These are phyloP conservation scores for Romanogobio albipinnatus DNA, from an alignment of 2,113 vertebrate species.

Conservation along the genomic window DNA sequence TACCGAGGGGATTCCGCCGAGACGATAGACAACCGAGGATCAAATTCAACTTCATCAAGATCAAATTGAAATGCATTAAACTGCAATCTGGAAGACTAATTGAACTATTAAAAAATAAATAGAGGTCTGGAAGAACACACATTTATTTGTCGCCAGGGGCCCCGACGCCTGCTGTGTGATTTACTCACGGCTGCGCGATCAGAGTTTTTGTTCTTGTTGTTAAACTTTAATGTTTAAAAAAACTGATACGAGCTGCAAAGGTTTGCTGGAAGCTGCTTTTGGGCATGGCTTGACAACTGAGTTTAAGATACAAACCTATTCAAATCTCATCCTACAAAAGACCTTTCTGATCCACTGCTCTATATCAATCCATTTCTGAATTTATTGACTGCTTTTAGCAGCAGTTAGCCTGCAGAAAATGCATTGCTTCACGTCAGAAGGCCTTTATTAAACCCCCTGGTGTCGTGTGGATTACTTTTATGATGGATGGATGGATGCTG, in stretches of 20 bases:
- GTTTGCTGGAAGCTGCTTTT: background rate
- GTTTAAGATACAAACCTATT: conserved; percentile 14
- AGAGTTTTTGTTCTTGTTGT: background rate
- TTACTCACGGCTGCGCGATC: background rate
- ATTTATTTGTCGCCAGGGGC: background rate
- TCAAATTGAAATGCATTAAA: conserved; percentile 14
- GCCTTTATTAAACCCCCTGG: too few species aligned
- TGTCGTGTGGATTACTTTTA: too few species aligned
- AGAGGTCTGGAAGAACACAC: conserved; percentile 10
- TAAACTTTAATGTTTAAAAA: background rate
- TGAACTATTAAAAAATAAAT: conserved; percentile 23
- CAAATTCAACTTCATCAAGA: conserved; percentile 18
- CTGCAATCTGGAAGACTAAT: conserved; percentile 21
- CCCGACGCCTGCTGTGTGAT: background rate
- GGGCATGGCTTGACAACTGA: background rate
- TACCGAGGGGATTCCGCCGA: background rate
- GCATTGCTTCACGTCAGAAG: too few species aligned
- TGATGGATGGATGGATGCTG: too few species aligned
- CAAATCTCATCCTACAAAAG: background rate
- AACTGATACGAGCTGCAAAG: background rate
- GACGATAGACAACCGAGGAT: background rate
- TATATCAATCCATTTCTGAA: background rate
- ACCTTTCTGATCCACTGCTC: background rate
- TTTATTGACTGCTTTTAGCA: background rate
- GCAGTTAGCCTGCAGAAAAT: background rate